Percentiles rank a stretch among this genome's conserved stretches.
Evolutionary conservation across 2,888 invertebrate species (phyloP).

Genomic region (Bembecia ichneumoniformis): DNA sequence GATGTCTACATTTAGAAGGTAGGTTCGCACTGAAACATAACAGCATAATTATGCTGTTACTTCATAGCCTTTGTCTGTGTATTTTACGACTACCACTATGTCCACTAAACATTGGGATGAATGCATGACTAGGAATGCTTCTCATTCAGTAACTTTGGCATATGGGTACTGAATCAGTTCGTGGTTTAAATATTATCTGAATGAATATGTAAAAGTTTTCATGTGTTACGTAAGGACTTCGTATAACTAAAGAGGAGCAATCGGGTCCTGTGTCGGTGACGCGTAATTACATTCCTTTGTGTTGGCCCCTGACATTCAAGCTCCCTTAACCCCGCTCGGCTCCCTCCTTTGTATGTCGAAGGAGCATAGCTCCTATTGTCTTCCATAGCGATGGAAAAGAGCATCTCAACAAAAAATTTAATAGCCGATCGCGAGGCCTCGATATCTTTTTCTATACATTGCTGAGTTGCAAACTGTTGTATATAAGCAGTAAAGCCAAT

Average conservation of each 20-base stretch:
- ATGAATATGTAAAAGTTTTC: background rate
- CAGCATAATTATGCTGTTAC: too few relatives aligned
- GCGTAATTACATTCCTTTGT: constrained; percentile 62
- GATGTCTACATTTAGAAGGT: too few relatives aligned
- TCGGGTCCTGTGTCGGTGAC: constrained; percentile 39
- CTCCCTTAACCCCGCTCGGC: constrained; percentile 6
- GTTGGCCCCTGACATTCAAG: constrained; percentile 16
- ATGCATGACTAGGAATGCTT: too few relatives aligned
- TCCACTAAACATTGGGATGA: too few relatives aligned
- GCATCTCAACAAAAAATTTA: background rate
- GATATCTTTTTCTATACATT: too few relatives aligned
- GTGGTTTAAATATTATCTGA: background rate
- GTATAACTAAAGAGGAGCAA: constrained; percentile 30
- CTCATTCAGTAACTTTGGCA: too few relatives aligned
- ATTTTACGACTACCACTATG: too few relatives aligned
- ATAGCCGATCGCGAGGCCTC: background rate
- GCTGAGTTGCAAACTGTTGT: too few relatives aligned
- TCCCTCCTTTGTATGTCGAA: background rate
- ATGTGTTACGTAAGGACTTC: constrained; percentile 5
- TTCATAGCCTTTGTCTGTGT: too few relatives aligned
- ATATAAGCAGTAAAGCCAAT: too few relatives aligned
- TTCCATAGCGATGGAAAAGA: background rate
- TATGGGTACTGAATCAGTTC: too few relatives aligned
- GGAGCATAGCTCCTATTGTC: constrained; percentile 4
- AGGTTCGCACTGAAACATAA: too few relatives aligned